These are phyloP conservation scores for Leptinotarsa defecta DNA, from an alignment of 1,140 invertebrate species.

Conservation along the genomic window DNA sequence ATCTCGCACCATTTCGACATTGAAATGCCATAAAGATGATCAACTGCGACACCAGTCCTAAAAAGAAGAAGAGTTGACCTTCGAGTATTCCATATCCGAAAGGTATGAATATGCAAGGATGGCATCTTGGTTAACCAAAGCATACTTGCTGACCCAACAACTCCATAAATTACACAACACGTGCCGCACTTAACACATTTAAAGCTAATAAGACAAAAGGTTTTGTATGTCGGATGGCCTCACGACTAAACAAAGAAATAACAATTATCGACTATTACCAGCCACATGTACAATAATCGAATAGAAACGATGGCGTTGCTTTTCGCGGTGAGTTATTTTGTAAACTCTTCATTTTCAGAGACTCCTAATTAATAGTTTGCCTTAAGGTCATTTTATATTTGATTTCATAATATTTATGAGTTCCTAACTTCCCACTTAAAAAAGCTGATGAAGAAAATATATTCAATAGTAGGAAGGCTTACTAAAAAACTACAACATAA, in stretches of 20 bases:
- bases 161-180: slow-evolving; percentile 5
- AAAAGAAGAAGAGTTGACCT: not conserved
- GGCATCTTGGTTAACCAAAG: not conserved
- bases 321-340: too few species aligned
- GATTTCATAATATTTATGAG: too few species aligned
- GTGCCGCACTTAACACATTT: not conserved
- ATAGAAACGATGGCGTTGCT: not conserved
- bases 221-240: slow-evolving; percentile 1
- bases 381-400: too few species aligned
- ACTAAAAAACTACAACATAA: too few species aligned
- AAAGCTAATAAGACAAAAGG: slow-evolving; percentile 6
- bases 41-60: slow-evolving; percentile 4
- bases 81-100: not conserved
- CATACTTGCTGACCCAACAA: not conserved
- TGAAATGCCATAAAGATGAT: not conserved
- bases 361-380: too few species aligned
- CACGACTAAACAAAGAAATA: not conserved
- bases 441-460: too few species aligned
- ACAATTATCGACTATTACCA: not conserved
- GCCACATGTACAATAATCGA: not conserved
- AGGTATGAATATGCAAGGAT: slow-evolving; percentile 2
- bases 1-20: not conserved
- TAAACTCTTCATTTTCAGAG: too few species aligned
- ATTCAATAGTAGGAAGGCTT: too few species aligned
- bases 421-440: too few species aligned